A percentile compares a stretch with the other conserved stretches of the same genome.
These are phyloP conservation scores for human DNA, from an alignment of 2,113 vertebrate species.

Conservation along the genomic window DNA sequence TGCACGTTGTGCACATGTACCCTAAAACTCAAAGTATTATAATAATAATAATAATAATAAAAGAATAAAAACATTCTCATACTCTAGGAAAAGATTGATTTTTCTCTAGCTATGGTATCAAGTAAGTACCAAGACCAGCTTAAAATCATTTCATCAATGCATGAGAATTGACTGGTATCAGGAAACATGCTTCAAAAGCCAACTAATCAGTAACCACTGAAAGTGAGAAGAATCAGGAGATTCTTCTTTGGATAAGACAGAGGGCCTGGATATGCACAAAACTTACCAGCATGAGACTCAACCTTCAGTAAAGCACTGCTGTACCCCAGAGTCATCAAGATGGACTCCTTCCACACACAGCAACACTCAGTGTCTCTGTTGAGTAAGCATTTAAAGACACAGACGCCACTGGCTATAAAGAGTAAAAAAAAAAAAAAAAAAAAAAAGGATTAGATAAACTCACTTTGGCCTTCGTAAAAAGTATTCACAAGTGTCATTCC, in stretches of 20 bases:
- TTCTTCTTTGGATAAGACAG: not conserved
- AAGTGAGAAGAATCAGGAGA: not conserved
- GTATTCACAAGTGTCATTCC: not conserved
- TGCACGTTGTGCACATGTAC: too few relatives aligned
- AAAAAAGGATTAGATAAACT: constrained; percentile 45
- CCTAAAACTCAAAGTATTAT: too few relatives aligned
- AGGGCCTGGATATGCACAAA: not conserved
- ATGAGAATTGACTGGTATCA: not conserved
- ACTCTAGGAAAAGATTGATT: not conserved
- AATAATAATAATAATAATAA: not conserved
- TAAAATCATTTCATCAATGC: not conserved
- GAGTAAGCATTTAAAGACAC: constrained; percentile 84
- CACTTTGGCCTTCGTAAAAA: not conserved
- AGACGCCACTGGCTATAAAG: constrained; percentile 82
- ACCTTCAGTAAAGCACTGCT: constrained; percentile 85
- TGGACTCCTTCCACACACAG: constrained; percentile 85
- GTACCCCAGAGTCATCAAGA: constrained; percentile 84
- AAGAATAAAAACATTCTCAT: not conserved
- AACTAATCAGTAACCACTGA: not conserved
- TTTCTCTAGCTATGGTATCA: not conserved
- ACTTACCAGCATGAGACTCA: constrained; percentile 84
- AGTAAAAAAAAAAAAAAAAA: not conserved
- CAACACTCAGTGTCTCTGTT: constrained; percentile 85
- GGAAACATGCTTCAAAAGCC: not conserved
- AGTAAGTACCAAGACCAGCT: not conserved